Evolutionary conservation across 30 jellyfish, hydroid and myxozoan species (phyloP).

Genomic region (Hydractinia symbiolongicarpus): DNA sequence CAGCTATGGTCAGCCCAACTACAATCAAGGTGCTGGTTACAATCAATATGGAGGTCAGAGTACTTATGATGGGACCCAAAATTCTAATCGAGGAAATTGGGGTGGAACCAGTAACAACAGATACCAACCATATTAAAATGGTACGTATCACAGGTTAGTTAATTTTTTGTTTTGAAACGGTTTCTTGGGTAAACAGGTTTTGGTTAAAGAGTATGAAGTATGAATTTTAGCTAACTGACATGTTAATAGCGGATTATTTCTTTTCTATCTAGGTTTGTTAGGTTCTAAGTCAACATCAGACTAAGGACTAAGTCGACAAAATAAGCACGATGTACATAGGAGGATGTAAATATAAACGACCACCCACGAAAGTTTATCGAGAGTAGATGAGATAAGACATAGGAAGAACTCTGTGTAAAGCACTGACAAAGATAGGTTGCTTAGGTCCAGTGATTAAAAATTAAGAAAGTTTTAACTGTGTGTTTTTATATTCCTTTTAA

Average conservation of each 20-base stretch:
- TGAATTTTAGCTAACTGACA: neutral
- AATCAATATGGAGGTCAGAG: conserved; percentile 1
- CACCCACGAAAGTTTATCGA: too few species aligned
- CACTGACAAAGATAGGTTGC: too few species aligned
- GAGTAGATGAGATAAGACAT: too few species aligned
- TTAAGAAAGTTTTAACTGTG: too few species aligned
- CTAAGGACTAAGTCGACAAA: conserved; percentile 17
- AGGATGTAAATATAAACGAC: conserved; percentile 15
- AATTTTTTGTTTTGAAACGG: neutral
- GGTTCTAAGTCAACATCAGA: conserved; percentile 13
- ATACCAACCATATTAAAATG: conserved; percentile 2
- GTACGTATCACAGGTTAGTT: neutral
- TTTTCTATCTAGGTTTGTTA: conserved; percentile 6
- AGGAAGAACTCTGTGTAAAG: too few species aligned
- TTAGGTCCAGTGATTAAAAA: too few species aligned
- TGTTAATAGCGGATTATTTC: conserved; percentile 4
- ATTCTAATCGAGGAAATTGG: neutral
- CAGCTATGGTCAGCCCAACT: neutral
- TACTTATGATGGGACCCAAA: neutral
- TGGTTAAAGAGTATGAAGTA: neutral
- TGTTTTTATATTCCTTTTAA: too few species aligned
- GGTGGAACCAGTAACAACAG: conserved; percentile 16
- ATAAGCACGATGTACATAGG: conserved; percentile 12
- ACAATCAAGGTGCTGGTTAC: neutral
- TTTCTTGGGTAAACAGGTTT: neutral